phyloP scores from a whole-genome alignment of 2,888 invertebrate species.

The Alentia gelatinosa region DNA sequence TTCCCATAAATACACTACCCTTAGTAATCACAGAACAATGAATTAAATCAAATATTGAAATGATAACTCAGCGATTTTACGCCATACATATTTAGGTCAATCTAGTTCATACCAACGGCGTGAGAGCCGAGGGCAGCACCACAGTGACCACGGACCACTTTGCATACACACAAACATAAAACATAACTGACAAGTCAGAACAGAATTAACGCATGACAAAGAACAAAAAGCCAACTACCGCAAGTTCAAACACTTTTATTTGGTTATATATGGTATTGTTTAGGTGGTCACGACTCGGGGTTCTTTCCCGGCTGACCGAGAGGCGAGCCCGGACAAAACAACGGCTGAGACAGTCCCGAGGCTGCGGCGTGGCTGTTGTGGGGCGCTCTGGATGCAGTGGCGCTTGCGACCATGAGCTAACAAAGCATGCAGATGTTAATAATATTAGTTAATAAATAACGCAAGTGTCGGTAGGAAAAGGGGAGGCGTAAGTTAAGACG shows the following conservation, averaged over 20 bases:
- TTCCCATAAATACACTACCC: too few species aligned
- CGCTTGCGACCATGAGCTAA: not conserved
- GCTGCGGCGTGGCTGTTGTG: not conserved
- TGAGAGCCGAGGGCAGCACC: not conserved
- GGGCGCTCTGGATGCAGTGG: not conserved
- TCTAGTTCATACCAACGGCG: too few species aligned
- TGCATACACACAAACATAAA: conserved; percentile 41
- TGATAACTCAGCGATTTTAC: too few species aligned
- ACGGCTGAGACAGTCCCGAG: not conserved
- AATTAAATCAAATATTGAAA: too few species aligned
- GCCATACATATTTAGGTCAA: too few species aligned
- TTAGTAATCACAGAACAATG: too few species aligned
- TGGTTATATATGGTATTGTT: not conserved
- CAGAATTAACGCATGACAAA: conserved; percentile 41
- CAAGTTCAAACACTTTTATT: conserved; percentile 1
- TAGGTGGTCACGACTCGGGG: not conserved
- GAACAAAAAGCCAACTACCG: conserved; percentile 47
- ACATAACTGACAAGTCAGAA: not conserved
- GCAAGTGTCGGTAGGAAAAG: not conserved
- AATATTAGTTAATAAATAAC: not conserved
- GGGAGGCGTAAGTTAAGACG: not conserved
- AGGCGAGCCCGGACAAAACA: not conserved
- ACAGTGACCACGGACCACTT: conserved; percentile 23
- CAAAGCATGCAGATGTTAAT: not conserved
- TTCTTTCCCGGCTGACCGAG: not conserved